These are phyloP conservation scores for Thoracochromis brauschi DNA, from an alignment of 2,113 vertebrate genomes.

Conservation along the genomic window DNA sequence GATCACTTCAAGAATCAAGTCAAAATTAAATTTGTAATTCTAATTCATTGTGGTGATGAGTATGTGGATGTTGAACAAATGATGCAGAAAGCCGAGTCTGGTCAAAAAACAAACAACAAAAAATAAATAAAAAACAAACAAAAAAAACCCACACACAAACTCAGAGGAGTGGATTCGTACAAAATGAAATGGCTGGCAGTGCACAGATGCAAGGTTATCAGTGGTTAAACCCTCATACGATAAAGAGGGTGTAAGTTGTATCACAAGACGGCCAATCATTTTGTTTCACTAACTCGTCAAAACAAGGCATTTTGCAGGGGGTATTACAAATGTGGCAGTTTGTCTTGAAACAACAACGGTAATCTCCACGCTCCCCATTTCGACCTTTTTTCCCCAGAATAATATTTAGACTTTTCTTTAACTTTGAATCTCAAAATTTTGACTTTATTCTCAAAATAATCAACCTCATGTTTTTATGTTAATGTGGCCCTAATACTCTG, in stretches of 20 bases:
- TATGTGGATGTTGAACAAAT: background rate
- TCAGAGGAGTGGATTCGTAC: background rate
- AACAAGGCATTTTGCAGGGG: fast-evolving
- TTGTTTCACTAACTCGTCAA: background rate
- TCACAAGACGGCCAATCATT: background rate
- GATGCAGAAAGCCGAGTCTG: background rate
- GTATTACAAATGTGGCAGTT: background rate
- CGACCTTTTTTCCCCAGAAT: background rate
- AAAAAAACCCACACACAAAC: fast-evolving
- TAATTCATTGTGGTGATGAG: background rate
- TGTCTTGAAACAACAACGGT: background rate
- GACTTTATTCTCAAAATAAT: background rate
- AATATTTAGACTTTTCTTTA: background rate
- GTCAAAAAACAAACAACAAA: background rate
- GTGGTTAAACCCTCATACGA: background rate
- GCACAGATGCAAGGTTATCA: background rate
- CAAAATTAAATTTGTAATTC: background rate
- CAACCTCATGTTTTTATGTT: background rate
- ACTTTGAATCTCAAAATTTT: background rate
- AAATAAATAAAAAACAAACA: background rate
- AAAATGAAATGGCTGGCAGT: background rate
- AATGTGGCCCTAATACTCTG: background rate
- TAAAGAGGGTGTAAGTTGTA: background rate
- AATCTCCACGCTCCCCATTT: fast-evolving
- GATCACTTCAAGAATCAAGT: background rate